phyloP scores from a whole-genome alignment of 2,113 vertebrate genomes.

The Meles meles region DNA sequence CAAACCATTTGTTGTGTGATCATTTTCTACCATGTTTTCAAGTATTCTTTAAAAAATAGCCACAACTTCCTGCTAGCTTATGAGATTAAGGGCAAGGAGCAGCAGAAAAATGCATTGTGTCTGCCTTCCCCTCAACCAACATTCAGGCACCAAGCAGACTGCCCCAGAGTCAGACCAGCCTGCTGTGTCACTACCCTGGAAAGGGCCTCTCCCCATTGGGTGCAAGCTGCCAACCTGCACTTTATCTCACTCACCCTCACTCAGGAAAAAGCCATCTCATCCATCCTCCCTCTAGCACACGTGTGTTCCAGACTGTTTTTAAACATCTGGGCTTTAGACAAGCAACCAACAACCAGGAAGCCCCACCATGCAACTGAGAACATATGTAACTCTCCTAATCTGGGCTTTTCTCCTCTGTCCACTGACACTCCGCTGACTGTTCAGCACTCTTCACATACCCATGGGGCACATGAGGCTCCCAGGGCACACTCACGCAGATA shows the following conservation, averaged over 20 bases:
- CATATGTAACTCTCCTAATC: background rate
- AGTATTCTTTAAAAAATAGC: background rate
- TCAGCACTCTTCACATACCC: accelerated
- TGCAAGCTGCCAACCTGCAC: accelerated
- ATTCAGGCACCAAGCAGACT: background rate
- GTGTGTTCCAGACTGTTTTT: accelerated
- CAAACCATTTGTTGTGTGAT: background rate
- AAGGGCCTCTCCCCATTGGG: accelerated
- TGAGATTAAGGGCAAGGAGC: background rate
- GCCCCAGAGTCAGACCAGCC: background rate
- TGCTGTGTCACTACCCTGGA: background rate
- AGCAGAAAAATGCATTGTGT: background rate
- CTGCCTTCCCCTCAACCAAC: background rate
- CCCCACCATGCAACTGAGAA: background rate
- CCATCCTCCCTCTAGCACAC: background rate
- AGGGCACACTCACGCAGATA: too few relatives aligned
- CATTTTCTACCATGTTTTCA: background rate
- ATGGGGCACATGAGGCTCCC: too few relatives aligned
- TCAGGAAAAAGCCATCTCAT: accelerated
- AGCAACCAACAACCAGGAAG: accelerated
- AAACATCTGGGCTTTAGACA: background rate
- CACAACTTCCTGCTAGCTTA: background rate
- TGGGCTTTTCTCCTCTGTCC: too few relatives aligned
- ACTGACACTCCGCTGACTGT: too few relatives aligned
- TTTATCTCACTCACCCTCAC: background rate